Base-by-base conservation (phyloP, 2,888 invertebrate genomes). In the Lapara coniferarum region DNA sequence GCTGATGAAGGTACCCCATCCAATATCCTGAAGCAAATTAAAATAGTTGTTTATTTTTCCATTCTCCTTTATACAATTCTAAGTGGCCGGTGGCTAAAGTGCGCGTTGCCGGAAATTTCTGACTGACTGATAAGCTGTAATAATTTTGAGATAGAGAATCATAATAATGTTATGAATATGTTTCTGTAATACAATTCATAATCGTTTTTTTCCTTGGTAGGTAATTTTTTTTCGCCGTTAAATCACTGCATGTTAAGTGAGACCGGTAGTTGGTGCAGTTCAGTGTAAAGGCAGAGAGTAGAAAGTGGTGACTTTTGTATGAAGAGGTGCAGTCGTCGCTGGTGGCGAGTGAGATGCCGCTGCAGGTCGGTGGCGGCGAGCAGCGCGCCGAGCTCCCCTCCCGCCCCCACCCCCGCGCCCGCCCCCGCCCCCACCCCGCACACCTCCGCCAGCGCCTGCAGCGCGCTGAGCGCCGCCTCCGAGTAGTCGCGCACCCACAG, bases 401-500 rank as follows among this genome's bases (percentile, higher is more conserved):
- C 67, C 19, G 75, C 69, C 49, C 55, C 55, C 2, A 75, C 77
- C 37, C 81, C 74, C 53, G 77, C 66, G 52, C 52, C 71, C 25
- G 25, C 1, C 10, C 69, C 69, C 81, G 83, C 70, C 73, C 59
- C 87, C 30, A 73, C 72, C 69, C 91, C 77, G 13, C 63, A 7
- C 46, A 13, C 12, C 46, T 63, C 63, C 19, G 44, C 49, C 46
- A 63, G 49, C 46, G 86, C 78, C 30, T 81, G 74, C 71, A 90
- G 71, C 37, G 88, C 86, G 72, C 73, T 83, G 72, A 82, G 77
- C 37, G 89, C 88, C 49, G 92, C 81, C 73, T 91, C 92, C 13
- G 80, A 74, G 81, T 85, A 90, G 81, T 92, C 90, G 66, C 92
- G 92, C 44, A 80, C 73, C 88, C 89, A 90, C 5, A 91, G 66